Evolutionary conservation across 2,888 invertebrate species (phyloP), one percentile per base, ranked within the genome.

Genomic region (Aleiodes testaceus): DNA sequence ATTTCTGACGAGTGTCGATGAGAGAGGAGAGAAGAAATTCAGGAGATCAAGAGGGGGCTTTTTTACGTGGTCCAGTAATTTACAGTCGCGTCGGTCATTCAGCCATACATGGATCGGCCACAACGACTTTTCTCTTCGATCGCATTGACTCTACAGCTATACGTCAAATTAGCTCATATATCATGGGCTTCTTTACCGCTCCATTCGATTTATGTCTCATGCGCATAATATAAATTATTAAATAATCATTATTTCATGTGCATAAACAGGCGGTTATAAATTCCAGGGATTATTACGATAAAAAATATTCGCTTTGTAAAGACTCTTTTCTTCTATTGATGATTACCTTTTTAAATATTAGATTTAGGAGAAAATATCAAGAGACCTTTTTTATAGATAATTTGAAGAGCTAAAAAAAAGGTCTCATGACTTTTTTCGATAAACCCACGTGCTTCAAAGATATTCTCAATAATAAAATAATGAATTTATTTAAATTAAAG

Each of bases 151-250:
- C 78, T 79, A 79, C 22, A 80, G 82, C 85, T 82, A 86, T 86
- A 84, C 84, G 86, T 87, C 87, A 86, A 87, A 87, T 86, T 85
- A 85, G 83, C 84, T 79, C 84, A 82, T 87, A 84, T 82, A 86
- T 87, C 87, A 86, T 86, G 85, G 72, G 79, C 83, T 84, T 85
- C 85, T 85, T 85, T 80, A 81, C 79, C 80, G 77, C 74, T 76
- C 76, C 77, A 75, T 63, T 82, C 84, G 83, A 87, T 87, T 87
- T 87, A 86, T 87, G 84, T 82, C 79, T 30, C 82, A 79, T 77
- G 80, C 81, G 83, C 84, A 85, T 86, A 84, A 86, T 85, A 85
- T 86, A 86, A 86, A 86, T 87, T 87, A 87, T 86, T 85, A 85
- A 87, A 87, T 86, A 84, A 84, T 30, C 14, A n/a, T 55, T 49